Percentiles rank a stretch among this genome's conserved stretches.
phyloP scores from a whole-genome alignment of 2,113 vertebrate species.

The Tragelaphus buxtoni region DNA sequence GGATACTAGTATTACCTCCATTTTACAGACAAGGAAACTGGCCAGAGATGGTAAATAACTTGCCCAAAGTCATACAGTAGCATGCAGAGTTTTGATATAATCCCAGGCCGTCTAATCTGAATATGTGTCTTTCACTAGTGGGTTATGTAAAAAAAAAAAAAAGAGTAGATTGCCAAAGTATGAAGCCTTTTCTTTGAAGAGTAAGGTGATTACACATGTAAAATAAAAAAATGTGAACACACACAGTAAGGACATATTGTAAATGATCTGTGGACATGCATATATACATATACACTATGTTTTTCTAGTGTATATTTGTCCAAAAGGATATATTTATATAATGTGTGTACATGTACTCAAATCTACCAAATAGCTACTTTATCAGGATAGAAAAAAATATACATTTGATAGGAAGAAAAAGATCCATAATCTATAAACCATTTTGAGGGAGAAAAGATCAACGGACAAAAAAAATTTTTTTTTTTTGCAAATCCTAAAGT shows the following conservation, averaged over 20 bases:
- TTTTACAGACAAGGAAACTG: background rate
- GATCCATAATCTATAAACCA: background rate
- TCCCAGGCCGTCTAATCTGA: background rate
- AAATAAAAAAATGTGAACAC: background rate
- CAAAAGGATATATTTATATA: background rate
- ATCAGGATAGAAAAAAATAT: background rate
- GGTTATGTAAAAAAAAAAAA: background rate
- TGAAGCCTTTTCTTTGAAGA: background rate
- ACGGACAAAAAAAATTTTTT: background rate
- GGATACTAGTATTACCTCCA: background rate
- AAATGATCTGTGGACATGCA: background rate
- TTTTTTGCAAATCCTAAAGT: background rate
- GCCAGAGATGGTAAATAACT: background rate
- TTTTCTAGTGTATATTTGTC: background rate
- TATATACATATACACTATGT: background rate
- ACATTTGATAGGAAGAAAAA: conserved; percentile 16
- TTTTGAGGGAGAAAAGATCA: background rate
- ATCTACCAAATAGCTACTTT: background rate
- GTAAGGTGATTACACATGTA: background rate
- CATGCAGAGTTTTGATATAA: background rate
- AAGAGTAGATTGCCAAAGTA: background rate
- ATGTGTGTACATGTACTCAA: background rate
- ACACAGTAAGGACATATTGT: background rate
- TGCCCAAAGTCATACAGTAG: background rate
- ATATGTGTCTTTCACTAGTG: background rate